Conservation (phyloP, 2,113 vertebrate genomes). For the Balaeniceps rex region DNA sequence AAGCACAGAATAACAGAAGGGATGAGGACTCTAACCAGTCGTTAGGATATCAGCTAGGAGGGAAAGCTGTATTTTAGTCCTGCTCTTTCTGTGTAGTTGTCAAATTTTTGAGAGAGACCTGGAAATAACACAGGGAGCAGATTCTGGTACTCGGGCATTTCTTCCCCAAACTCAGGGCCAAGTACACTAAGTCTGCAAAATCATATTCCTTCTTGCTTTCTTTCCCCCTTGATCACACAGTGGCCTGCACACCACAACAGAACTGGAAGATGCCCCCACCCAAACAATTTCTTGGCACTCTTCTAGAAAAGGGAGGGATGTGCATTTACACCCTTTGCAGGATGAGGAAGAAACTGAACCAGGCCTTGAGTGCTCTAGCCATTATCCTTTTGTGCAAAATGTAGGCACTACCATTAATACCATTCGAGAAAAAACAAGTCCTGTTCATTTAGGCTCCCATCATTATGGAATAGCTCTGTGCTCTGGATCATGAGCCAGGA, state of each 20-base stretch:
- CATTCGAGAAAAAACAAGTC: neutral
- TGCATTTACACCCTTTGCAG: neutral
- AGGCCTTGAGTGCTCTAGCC: rapidly evolving
- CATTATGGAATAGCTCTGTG: neutral
- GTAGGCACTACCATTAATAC: neutral
- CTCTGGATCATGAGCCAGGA: neutral
- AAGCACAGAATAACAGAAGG: neutral
- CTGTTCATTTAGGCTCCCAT: neutral
- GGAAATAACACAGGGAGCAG: neutral
- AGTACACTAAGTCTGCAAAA: neutral
- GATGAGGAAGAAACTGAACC: neutral
- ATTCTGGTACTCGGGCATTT: neutral
- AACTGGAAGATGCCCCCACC: neutral
- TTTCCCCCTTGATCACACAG: neutral
- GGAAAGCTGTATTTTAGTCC: neutral
- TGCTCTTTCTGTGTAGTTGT: neutral
- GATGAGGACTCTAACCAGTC: neutral
- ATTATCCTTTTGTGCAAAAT: neutral
- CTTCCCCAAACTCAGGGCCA: neutral
- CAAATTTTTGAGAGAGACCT: neutral
- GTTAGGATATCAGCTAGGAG: neutral
- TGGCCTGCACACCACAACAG: neutral
- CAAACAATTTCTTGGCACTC: neutral
- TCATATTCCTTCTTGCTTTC: neutral
- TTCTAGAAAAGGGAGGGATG: neutral